Conservation (phyloP, 2,113 vertebrate species). For the Protobothrops flavoviridis region DNA sequence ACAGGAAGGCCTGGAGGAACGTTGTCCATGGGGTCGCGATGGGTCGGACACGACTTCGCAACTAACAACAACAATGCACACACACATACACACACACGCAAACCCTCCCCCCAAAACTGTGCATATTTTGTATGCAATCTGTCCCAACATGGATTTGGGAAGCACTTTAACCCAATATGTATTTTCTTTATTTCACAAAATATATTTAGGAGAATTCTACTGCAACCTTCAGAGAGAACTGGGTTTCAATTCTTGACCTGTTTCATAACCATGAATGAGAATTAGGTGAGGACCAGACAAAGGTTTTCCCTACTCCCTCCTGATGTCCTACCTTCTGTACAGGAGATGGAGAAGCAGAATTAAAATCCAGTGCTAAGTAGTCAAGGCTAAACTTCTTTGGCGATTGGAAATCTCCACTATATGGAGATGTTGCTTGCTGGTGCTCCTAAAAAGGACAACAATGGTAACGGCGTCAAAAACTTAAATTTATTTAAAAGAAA, state of each 20-base stretch:
- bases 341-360: constrained; percentile 88
- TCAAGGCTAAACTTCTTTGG: constrained; percentile 85
- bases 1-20: too few relatives aligned
- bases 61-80: too few relatives aligned
- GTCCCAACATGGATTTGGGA: background rate
- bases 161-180: background rate
- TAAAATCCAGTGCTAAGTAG: constrained; percentile 95
- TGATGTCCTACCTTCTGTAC: constrained; percentile 82
- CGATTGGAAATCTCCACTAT: constrained; percentile 74
- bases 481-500: background rate
- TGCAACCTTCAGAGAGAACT: background rate
- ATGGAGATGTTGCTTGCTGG: constrained; percentile 65
- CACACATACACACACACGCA: too few relatives aligned
- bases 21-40: too few relatives aligned
- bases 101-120: too few relatives aligned
- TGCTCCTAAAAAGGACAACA: constrained; percentile 70
- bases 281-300: background rate
- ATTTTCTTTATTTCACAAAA: background rate
- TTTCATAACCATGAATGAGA: background rate
- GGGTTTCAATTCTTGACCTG: background rate
- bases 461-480: constrained; percentile 40
- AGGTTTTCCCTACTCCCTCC: too few relatives aligned
- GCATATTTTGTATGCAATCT: background rate
- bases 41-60: too few relatives aligned
- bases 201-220: background rate